A percentile compares a stretch with the other conserved stretches of the same genome.
These are phyloP conservation scores for Alethe diademata DNA, from an alignment of 2,113 vertebrate genomes.

Conservation along the genomic window DNA sequence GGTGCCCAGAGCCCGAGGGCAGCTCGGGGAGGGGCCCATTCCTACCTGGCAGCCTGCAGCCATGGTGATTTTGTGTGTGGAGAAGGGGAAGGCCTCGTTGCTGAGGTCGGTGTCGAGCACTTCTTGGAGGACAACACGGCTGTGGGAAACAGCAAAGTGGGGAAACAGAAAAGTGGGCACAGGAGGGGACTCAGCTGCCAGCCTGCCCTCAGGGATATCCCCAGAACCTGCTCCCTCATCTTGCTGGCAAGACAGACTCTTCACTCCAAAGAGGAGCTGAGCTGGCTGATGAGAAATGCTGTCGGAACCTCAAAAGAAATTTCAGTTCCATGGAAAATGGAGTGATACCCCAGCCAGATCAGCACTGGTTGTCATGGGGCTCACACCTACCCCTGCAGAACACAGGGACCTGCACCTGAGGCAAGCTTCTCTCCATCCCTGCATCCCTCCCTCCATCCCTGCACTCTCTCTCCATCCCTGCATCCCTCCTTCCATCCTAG, in stretches of 20 bases:
- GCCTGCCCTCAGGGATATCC: background rate
- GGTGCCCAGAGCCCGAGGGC: background rate
- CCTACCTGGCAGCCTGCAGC: conserved; percentile 86
- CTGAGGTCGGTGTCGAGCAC: conserved; percentile 88
- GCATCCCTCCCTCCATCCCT: background rate
- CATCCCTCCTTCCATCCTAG: background rate
- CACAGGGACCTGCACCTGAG: fast-evolving
- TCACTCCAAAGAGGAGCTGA: background rate
- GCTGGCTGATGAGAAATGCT: background rate
- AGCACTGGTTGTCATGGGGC: fast-evolving
- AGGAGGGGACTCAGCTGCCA: background rate
- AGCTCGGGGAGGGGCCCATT: fast-evolving
- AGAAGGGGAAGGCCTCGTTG: conserved; percentile 91
- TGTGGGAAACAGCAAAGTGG: conserved; percentile 31
- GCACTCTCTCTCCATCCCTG: too few species aligned
- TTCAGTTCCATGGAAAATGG: background rate
- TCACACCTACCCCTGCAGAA: background rate
- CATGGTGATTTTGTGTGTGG: conserved; percentile 83
- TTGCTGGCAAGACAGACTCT: background rate
- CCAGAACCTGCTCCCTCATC: background rate
- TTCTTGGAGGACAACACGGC: conserved; percentile 87
- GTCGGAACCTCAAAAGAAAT: background rate
- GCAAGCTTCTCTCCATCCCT: background rate
- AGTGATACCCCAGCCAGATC: fast-evolving
- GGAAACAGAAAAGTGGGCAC: fast-evolving